Base-by-base conservation (phyloP, 1,140 invertebrate genomes). In the Lethrus apterus region DNA sequence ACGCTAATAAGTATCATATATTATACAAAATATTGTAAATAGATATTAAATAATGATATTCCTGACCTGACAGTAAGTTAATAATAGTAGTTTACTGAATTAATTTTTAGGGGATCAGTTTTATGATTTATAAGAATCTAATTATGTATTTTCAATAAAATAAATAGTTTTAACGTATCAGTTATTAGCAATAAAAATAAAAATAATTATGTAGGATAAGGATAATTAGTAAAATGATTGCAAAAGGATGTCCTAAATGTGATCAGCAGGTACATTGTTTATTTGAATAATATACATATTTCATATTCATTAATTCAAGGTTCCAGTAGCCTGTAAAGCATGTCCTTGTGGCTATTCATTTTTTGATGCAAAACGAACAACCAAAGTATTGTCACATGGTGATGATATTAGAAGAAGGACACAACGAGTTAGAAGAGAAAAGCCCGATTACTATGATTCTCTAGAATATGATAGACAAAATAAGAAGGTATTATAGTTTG, bases 401-500 rank as follows among this genome's bases (percentile, higher is more conserved):
- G 68, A 62, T 32, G 73, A 76, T 45, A 72, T 72, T 26, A 68
- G 76, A 30, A 58, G 84, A 30, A 68, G 85, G 46, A 88, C 85
- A 0, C 82, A 83, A 54, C 66, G 86, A 44, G 79, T 87, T 10
- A 78, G 84, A 57, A 65, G 86, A 41, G 81, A 84, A 45, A 85
- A 86, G 59, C 84, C 84, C 21, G 83, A 88, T 72, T 89, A 84
- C 68, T 89, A 88, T 54, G 84, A 89, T 72, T 77, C 84, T 5
- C 73, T 86, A 54, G 83, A 87, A 70, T 79, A 81, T 73, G 79
- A 82, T 49, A 81, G 80, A 61, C 77, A 82, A 59, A 74, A 78
- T 19, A 74, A 77, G 61, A 80, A 75, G 61, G 70, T 73, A 51
- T 8, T 32, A 35, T 17, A 13, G 7, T 26, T 4, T 29, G 23